These are phyloP conservation scores for Orestias chungarensis DNA, from an alignment of 2,797 vertebrate species.

Conservation along the genomic window DNA sequence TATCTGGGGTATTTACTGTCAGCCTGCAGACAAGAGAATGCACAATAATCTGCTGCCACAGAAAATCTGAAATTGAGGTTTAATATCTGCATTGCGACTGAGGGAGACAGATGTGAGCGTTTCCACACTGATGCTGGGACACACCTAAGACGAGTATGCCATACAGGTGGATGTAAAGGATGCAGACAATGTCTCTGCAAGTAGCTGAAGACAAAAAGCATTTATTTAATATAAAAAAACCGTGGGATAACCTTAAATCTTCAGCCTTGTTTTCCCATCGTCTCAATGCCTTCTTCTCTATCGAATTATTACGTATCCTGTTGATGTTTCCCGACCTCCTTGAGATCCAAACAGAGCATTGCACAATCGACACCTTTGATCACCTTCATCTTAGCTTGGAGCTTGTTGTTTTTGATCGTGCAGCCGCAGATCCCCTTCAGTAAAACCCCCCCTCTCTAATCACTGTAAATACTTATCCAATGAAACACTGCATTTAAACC, in stretches of 20 bases:
- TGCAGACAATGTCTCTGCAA: not conserved
- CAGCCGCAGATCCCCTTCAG: constrained; percentile 5
- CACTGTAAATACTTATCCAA: constrained; percentile 28
- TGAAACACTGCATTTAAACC: constrained; percentile 3
- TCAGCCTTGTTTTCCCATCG: not conserved
- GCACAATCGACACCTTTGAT: constrained; percentile 32
- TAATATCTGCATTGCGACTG: not conserved
- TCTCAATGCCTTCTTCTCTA: not conserved
- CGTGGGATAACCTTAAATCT: not conserved
- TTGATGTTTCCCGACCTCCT: not conserved
- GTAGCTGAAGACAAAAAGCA: not conserved
- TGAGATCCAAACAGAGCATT: not conserved
- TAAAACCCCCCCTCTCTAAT: constrained; percentile 28
- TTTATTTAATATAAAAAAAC: not conserved
- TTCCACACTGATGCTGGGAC: not conserved
- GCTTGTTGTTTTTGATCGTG: constrained; percentile 30
- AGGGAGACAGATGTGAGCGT: not conserved
- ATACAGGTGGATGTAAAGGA: not conserved
- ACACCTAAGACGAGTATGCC: not conserved
- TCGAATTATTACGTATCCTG: not conserved
- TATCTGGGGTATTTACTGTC: constrained; percentile 1
- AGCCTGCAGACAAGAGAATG: constrained; percentile 9
- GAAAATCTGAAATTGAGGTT: constrained; percentile 5
- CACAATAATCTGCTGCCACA: constrained; percentile 6
- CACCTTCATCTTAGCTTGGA: constrained; percentile 30